Conservation (phyloP, 2,797 vertebrate genomes). For the Halcyon badia region DNA sequence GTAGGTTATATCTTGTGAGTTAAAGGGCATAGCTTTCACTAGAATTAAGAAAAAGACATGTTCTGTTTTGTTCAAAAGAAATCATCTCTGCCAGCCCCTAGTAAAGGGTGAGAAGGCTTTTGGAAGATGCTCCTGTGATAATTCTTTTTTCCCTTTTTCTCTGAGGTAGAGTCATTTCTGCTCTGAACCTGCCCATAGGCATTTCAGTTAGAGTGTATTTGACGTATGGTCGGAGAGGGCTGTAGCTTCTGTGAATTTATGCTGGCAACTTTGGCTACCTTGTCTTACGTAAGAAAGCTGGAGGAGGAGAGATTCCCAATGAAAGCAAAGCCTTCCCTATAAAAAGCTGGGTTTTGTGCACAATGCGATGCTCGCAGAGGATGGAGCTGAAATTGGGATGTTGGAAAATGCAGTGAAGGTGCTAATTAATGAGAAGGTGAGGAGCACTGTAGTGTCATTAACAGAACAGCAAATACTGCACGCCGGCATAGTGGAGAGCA, state of each 20-base stretch:
- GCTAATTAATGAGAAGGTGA: slow-evolving; percentile 57
- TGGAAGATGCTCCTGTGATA: not conserved
- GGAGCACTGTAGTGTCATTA: not conserved
- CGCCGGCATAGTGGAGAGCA: not conserved
- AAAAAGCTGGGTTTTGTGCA: not conserved
- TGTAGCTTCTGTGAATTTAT: not conserved
- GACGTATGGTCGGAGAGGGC: not conserved
- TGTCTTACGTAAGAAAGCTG: not conserved
- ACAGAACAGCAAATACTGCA: not conserved
- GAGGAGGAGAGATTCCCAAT: not conserved
- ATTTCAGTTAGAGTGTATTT: not conserved
- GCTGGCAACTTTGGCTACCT: not conserved
- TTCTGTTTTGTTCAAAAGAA: not conserved
- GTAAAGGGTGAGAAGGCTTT: not conserved
- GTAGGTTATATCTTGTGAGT: not conserved
- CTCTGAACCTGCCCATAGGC: not conserved
- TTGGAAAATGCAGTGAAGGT: not conserved
- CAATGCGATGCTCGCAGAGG: not conserved
- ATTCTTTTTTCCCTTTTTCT: not conserved
- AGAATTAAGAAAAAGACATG: not conserved
- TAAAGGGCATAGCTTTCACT: not conserved
- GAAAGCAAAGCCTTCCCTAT: not conserved
- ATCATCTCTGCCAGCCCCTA: not conserved
- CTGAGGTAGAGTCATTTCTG: not conserved
- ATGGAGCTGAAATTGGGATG: not conserved